Base-by-base conservation (phyloP, 2,888 invertebrate species). In the Melanostoma scalare region DNA sequence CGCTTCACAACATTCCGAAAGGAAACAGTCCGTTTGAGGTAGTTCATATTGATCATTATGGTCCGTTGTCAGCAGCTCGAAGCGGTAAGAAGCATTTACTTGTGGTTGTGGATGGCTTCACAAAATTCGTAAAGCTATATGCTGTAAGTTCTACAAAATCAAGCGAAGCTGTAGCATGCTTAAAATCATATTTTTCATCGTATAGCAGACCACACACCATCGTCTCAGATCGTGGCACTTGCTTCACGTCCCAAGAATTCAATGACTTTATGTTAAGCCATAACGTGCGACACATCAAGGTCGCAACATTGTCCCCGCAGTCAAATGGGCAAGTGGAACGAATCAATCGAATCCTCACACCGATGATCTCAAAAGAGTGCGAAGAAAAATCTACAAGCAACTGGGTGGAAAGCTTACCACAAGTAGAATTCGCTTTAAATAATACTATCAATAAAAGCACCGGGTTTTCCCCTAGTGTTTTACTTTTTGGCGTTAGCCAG, bases 371-470 rank as follows among this genome's bases (percentile, higher is more conserved):
- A 2, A 82, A 82, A 53, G 35, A 69, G 9, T 48, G 58, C 52
- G 56, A 50, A 6, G 10, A 35, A 9, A 53, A 63, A 0, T 30
- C 35, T 5, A 60, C 68, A 8, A 5, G 1, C 38, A 42, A 55
- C 38, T 81, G 81, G 75, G 31, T 40, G 46, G 31, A 50, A 20
- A 20, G 50, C 9, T 46, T 88, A n/a, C n/a, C 38, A 9, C 20
- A 86, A 6, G 85, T 80, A 5, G 87, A 88, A 75, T 87, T 85
- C 77, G 79, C 81, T 1, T 60, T 87, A 6, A 88, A 87, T 76
- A 88, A 88, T 67, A 87, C 87, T 0, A 50, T 87, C n/a, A 82
- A 9, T 35, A 20, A 20, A 20, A 20, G 20, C 20, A 20, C 20
- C 20, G 20, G 20, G 20, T 20, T 20, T 20, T 20, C 20, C 1